Evolutionary conservation across 2,888 invertebrate species (phyloP).

Genomic region (Tolmerus cingulatus): DNA sequence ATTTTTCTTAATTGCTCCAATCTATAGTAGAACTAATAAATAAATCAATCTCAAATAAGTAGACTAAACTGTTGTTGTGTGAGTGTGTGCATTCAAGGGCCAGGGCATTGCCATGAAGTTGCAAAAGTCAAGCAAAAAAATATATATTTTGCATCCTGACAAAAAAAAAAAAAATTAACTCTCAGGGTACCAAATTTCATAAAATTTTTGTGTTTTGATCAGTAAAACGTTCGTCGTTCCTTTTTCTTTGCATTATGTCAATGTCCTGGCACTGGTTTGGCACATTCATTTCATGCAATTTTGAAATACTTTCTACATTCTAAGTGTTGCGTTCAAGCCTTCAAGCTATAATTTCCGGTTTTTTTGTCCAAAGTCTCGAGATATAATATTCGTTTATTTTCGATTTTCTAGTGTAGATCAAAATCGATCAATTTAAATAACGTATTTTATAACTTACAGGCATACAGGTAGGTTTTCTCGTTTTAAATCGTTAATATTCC

Average conservation of each 20-base stretch:
- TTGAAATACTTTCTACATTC: slow-evolving; percentile 14
- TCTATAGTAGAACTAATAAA: not conserved
- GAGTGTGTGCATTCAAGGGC: slow-evolving; percentile 65
- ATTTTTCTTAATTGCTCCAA: slow-evolving; percentile 14
- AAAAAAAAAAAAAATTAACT: not conserved
- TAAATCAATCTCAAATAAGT: not conserved
- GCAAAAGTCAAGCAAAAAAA: slow-evolving; percentile 15
- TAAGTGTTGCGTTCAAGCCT: not conserved
- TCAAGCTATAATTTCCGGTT: slow-evolving; percentile 15
- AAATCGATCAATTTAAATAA: not conserved
- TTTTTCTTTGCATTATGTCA: slow-evolving; percentile 62
- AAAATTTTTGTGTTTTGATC: slow-evolving; percentile 39
- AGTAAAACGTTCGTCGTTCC: slow-evolving; percentile 22
- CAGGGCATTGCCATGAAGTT: slow-evolving; percentile 85
- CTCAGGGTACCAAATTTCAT: not conserved
- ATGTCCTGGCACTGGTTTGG: slow-evolving; percentile 72
- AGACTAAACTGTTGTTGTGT: slow-evolving; percentile 20
- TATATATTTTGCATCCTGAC: slow-evolving; percentile 1
- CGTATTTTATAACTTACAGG: not conserved
- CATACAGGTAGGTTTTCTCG: not conserved
- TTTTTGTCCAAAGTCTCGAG: not conserved
- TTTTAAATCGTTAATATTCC: not conserved
- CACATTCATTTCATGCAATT: slow-evolving; percentile 41
- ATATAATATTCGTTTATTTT: not conserved
- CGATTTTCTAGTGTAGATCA: not conserved